phyloP scores from a whole-genome alignment of 2,797 vertebrate species.

The Loris lydekkerianus region DNA sequence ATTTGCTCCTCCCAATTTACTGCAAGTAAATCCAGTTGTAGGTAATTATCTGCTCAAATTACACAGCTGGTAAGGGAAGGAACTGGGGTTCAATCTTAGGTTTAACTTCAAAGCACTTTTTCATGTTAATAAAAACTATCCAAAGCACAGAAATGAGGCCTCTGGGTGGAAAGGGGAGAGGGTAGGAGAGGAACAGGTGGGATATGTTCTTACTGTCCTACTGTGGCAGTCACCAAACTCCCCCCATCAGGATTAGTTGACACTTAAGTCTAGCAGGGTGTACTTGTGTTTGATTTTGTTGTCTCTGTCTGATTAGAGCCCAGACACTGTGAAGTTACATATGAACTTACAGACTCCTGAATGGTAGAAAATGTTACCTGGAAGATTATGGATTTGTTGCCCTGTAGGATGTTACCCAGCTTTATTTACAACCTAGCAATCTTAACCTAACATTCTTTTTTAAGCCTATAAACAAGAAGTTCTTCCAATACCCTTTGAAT shows the following conservation, averaged over 20 bases:
- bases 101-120: slow-evolving; percentile 18
- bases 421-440: background rate
- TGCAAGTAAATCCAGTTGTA: background rate
- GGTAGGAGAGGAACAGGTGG: fast-evolving
- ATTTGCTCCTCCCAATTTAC: background rate
- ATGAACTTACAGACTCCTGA: background rate
- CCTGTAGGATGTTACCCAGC: background rate
- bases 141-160: background rate
- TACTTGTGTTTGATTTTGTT: background rate
- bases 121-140: background rate
- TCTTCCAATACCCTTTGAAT: background rate
- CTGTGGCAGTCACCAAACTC: background rate
- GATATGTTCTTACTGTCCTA: background rate
- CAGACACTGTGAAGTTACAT: background rate
- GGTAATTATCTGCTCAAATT: background rate
- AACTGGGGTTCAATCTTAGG: slow-evolving; percentile 5
- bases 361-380: background rate
- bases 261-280: background rate
- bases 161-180: background rate
- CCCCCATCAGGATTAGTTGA: too few relatives aligned
- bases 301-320: background rate
- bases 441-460: slow-evolving; percentile 17
- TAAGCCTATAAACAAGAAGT: background rate
- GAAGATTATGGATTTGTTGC: background rate
- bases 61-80: background rate